Evolutionary conservation across 2,113 vertebrate genomes (phyloP), one percentile per base, ranked within the genome.

Genomic region (Myotis brandtii): DNA sequence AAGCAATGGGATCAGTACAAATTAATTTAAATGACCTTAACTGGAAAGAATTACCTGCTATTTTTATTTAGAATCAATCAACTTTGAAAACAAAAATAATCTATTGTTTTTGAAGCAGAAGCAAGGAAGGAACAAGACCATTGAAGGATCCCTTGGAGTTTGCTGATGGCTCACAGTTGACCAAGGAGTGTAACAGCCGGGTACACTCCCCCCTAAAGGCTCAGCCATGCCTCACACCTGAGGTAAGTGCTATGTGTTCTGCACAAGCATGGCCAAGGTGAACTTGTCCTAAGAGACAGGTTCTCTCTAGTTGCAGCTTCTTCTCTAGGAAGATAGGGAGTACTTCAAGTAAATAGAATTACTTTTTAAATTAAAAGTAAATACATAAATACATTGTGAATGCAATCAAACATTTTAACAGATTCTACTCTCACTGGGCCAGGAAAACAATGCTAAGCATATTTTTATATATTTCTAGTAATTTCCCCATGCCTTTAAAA

Each of bases 21-120:
- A 21, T 83, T 85, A 91, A 89, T 95, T 89, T 84, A 93, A 89
- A 37, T 81, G 20, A 75, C 8, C 43, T 12, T 93, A 46, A 70
- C 48, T 77, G 46, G 70, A 92, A 93, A 46, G 8, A 64, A 85
- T 1, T 50, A 2, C 4, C 16, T 87, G 14, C 2, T 94, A 12
- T 40, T 92, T 81, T 85, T 64, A 56, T 88, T 95, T 83, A 79
- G 59, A 93, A 62, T 40, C 82, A 48, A 20, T 64, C 9, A 56
- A 80, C 3, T 37, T 91, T 40, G 17, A 62, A 59, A 79, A 83
- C 18, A 79, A 66, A 64, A 69, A 14, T 43, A 6, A 80, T 34
- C 3, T 11, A 27, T 50, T 75, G 4, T 27, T 62, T 27, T 75
- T 3, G 6, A 64, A 76, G 37, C 10, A 56, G n/a, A 32, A 12